These are phyloP conservation scores for Festucalex cinctus DNA, from an alignment of 2,113 vertebrate species.

Conservation along the genomic window DNA sequence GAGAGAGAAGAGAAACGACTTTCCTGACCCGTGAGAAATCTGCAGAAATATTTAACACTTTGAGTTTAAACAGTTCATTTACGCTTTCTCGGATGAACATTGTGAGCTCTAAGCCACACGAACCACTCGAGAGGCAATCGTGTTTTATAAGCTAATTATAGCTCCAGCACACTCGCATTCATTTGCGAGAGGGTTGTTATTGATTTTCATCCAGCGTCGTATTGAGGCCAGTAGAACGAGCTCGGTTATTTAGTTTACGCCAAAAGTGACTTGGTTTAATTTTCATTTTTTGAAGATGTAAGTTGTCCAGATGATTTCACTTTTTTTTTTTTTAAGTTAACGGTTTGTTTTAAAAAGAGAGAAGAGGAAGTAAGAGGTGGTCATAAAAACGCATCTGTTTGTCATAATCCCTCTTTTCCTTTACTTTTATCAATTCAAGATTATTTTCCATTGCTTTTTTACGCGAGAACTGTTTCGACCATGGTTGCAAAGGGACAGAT, in stretches of 20 bases:
- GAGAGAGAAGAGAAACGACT: slow-evolving; percentile 25
- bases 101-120: slow-evolving; percentile 23
- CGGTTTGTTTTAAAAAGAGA: background rate
- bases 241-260: slow-evolving; percentile 20
- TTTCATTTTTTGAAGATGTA: slow-evolving; percentile 28
- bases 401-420: background rate
- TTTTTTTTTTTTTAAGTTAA: background rate
- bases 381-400: background rate
- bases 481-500: background rate
- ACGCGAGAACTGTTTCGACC: background rate
- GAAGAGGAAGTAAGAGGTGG: background rate
- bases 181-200: slow-evolving; percentile 22
- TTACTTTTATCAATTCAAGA: background rate
- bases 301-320: slow-evolving; percentile 11
- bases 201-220: slow-evolving; percentile 41
- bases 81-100: slow-evolving; percentile 30
- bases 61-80: slow-evolving; percentile 30
- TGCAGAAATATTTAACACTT: slow-evolving; percentile 50
- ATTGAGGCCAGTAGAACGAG: slow-evolving; percentile 23
- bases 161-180: slow-evolving; percentile 13
- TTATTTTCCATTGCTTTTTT: background rate
- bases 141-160: slow-evolving; percentile 53
- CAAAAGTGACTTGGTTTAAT: slow-evolving; percentile 14
- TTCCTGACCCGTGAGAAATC: slow-evolving; percentile 39
- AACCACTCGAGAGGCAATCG: slow-evolving; percentile 25